These are phyloP conservation scores for Butastur rufipennis DNA, from an alignment of 2,113 vertebrate species.

Conservation along the genomic window DNA sequence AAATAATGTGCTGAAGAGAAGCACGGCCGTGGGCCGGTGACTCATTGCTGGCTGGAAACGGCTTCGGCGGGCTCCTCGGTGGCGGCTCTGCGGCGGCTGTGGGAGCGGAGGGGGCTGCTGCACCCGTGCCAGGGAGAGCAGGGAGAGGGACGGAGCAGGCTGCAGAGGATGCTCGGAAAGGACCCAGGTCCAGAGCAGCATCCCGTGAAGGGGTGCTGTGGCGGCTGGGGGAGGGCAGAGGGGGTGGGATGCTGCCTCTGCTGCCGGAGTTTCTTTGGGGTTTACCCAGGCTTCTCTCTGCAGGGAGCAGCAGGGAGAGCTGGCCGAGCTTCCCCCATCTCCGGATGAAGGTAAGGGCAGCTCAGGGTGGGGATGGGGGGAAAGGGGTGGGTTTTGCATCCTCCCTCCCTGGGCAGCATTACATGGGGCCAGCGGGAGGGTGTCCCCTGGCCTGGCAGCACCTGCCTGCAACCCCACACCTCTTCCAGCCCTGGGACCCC, in stretches of 20 bases:
- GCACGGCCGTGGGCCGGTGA: slow-evolving; percentile 21
- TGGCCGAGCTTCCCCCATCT: background rate
- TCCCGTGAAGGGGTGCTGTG: background rate
- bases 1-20: background rate
- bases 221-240: background rate
- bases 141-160: background rate
- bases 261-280: background rate
- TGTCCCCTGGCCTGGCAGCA: background rate
- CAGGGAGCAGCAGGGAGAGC: slow-evolving; percentile 34
- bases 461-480: background rate
- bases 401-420: background rate
- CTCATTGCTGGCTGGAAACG: slow-evolving; percentile 38
- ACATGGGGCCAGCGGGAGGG: background rate
- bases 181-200: background rate
- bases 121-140: background rate
- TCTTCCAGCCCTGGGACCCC: background rate
- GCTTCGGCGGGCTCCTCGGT: background rate
- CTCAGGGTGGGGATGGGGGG: background rate
- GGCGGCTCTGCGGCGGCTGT: background rate
- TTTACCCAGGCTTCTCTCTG: background rate
- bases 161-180: background rate
- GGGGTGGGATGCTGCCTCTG: background rate
- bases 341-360: slow-evolving; percentile 26
- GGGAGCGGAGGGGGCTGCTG: background rate
- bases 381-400: background rate